Conservation (phyloP, 2,888 invertebrate species). For the Tethea ocularis region DNA sequence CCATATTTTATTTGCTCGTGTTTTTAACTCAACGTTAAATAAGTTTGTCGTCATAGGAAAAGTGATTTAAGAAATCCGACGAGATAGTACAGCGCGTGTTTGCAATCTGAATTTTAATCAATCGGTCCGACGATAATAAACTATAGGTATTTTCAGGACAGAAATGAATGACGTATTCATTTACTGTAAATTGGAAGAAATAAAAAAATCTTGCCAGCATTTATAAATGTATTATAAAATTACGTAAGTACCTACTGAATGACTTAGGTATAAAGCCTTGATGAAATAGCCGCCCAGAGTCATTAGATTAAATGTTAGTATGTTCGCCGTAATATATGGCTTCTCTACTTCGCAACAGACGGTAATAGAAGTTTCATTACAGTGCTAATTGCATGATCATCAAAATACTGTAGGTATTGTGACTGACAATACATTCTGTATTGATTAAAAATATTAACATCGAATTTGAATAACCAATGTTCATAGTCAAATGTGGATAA, state of each 20-base stretch:
- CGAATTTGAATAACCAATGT: too few species aligned
- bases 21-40: not conserved
- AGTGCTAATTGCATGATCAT: not conserved
- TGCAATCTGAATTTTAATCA: too few species aligned
- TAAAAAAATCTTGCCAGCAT: conserved; percentile 1
- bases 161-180: too few species aligned
- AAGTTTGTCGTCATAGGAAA: not conserved
- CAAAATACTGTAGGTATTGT: not conserved
- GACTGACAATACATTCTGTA: not conserved
- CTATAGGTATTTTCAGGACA: not conserved
- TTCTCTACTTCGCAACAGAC: not conserved
- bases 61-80: not conserved
- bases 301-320: not conserved
- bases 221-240: not conserved
- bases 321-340: not conserved
- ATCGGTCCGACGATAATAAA: not conserved
- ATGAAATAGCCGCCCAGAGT: conserved; percentile 1
- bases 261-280: not conserved
- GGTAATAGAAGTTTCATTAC: not conserved
- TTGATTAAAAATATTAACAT: not conserved
- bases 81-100: not conserved
- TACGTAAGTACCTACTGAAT: not conserved
- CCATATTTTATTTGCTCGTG: not conserved
- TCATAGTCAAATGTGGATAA: too few species aligned
- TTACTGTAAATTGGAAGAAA: not conserved